Percentiles rank a stretch among this genome's conserved stretches.
phyloP scores from a whole-genome alignment of 1,140 invertebrate genomes.

The Contarinia nasturtii region DNA sequence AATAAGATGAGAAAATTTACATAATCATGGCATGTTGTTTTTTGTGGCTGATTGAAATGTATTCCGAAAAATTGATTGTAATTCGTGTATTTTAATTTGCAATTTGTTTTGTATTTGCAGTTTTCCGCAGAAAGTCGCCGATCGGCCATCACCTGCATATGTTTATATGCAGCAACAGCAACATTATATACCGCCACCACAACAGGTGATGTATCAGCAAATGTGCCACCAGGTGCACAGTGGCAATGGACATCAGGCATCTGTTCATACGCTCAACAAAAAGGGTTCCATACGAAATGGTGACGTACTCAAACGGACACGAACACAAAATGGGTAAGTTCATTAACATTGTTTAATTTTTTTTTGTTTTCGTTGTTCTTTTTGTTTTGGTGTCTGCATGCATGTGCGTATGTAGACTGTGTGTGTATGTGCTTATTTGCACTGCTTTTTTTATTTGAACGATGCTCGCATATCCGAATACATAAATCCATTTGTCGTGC shows the following conservation, averaged over 20 bases:
- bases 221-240: constrained; percentile 16
- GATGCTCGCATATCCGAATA: no score
- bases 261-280: constrained; percentile 34
- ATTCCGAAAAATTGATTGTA: background rate
- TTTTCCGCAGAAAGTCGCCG: constrained; percentile 23
- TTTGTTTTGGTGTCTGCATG: no score
- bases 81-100: background rate
- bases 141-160: constrained; percentile 13
- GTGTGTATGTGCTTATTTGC: no score
- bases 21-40: constrained; percentile 3
- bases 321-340: constrained; percentile 46
- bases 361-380: no score
- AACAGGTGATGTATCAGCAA: constrained; percentile 16
- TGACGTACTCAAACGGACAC: constrained; percentile 42
- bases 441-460: no score
- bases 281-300: constrained; percentile 41
- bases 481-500: no score
- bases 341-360: background rate
- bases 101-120: constrained; percentile 10
- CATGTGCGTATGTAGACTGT: no score
- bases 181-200: constrained; percentile 19
- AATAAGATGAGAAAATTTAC: background rate
- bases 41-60: background rate
- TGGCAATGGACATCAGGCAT: constrained; percentile 20
- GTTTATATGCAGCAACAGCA: constrained; percentile 17